Evolutionary conservation across 2,888 invertebrate species (phyloP), one percentile per base, ranked within the genome.

Genomic region (Caenorhabditis wallacei): DNA sequence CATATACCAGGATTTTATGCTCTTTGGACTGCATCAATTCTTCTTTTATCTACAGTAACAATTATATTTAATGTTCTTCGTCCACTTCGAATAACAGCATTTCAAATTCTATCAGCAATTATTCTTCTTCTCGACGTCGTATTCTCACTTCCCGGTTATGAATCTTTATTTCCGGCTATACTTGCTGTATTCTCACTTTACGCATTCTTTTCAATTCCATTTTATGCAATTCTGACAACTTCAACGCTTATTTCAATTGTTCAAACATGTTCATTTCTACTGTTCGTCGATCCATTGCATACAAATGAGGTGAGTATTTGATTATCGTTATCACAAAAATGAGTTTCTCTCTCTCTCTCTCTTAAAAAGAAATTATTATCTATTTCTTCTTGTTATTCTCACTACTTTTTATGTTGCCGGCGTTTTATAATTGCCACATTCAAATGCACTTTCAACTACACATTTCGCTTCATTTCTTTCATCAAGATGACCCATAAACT

Each of bases 161-260:
- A 88, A 30, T 85, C 89, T 4, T 61, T 90, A 37, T 80, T 90
- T 8, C 90, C 90, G 0, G 74, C 86, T n/a, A 37, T 90, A 16
- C 75, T 88, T 18, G 83, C 86, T 20, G 84, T 87, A 24, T 85
- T 90, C 63, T 72, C 85, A 3, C 53, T 87, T 11, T 90, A 90
- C 70, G 68, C 87, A 8, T 83, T 89, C 70, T 88, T 87, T 56
- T 82, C 88, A 7, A 84, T 87, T 24, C 84, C 84, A 3, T 82
- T 82, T 69, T 76, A 71, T 30, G 54, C 57, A 11, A 69, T 80
- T 69, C 54, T 82, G 37, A 56, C 70, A 7, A 40, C 63, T n/a
- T 40, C 85, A 30, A 80, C 79, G 10, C 16, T 64, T 2, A n/a
- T 82, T 61, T 78, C 80, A 10, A 53, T 82, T 8, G 46, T 76